A percentile compares a stretch with the other conserved stretches of the same genome.
Conservation (phyloP, 2,113 vertebrate genomes). For the Delphinus delphis region DNA sequence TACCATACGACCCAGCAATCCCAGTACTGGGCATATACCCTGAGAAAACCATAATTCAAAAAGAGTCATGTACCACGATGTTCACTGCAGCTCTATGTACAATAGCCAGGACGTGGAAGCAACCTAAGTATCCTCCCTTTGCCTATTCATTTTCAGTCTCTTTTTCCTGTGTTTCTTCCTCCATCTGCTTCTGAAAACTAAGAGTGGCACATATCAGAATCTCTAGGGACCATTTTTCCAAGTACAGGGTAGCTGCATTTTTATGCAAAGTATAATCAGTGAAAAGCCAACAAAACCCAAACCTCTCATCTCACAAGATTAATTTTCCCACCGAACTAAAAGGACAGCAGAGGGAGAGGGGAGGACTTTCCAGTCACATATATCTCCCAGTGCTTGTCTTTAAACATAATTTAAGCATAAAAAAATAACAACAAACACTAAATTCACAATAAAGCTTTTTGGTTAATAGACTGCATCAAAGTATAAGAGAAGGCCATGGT, state of each 20-base stretch:
- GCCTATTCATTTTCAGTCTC: background rate
- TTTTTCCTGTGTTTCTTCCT: background rate
- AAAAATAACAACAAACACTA: background rate
- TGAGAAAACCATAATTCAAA: too few relatives aligned
- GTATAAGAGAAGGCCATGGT: background rate
- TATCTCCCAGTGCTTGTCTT: background rate
- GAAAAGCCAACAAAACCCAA: background rate
- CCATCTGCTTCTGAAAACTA: background rate
- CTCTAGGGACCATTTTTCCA: background rate
- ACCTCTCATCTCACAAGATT: background rate
- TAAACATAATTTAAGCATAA: background rate
- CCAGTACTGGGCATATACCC: too few relatives aligned
- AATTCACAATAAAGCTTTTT: background rate
- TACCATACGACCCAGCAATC: too few relatives aligned
- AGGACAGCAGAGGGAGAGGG: background rate
- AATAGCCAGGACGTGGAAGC: too few relatives aligned
- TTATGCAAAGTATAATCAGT: background rate
- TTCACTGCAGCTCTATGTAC: too few relatives aligned
- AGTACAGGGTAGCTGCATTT: background rate
- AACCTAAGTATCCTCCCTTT: background rate
- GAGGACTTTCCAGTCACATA: background rate
- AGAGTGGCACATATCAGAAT: background rate
- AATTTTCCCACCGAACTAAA: background rate
- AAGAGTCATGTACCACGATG: too few relatives aligned
- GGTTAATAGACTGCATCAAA: background rate